Conservation (phyloP, 2,888 invertebrate species). For the Platycheirus rosarum region DNA sequence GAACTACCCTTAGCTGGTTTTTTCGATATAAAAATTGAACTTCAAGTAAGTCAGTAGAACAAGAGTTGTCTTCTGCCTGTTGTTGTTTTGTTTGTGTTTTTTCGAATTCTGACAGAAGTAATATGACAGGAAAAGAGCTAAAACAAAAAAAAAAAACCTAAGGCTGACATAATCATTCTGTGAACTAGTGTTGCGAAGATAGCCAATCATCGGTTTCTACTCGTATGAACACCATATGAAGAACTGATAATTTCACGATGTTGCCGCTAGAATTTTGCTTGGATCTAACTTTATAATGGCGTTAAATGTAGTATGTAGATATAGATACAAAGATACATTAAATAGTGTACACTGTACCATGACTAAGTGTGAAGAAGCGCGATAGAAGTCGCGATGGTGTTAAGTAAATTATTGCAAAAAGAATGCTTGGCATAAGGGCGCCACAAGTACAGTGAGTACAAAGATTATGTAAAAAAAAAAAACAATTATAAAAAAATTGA, state of each 20-base stretch:
- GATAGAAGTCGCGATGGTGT: slow-evolving; percentile 40
- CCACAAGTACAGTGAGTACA: slow-evolving; percentile 52
- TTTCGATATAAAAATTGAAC: slow-evolving; percentile 42
- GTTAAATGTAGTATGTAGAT: slow-evolving; percentile 23
- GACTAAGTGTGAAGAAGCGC: slow-evolving; percentile 15
- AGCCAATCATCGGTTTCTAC: slow-evolving; percentile 11
- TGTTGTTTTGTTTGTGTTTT: slow-evolving; percentile 6
- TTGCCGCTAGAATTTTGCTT: slow-evolving; percentile 44
- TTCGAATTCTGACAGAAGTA: slow-evolving; percentile 43
- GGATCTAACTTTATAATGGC: background rate
- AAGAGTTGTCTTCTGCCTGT: slow-evolving; percentile 8
- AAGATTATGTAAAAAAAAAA: too few species aligned
- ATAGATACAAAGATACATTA: slow-evolving; percentile 7
- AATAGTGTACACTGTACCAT: background rate
- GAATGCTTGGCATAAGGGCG: slow-evolving; percentile 30
- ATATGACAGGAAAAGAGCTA: slow-evolving; percentile 31
- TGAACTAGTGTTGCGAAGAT: background rate
- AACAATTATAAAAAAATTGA: too few species aligned
- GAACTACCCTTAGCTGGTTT: slow-evolving; percentile 59
- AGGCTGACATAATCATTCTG: slow-evolving; percentile 42
- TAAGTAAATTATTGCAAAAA: slow-evolving; percentile 25
- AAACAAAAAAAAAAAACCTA: slow-evolving; percentile 45
- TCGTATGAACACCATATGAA: background rate
- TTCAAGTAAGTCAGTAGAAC: slow-evolving; percentile 63
- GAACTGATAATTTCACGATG: slow-evolving; percentile 55